A percentile compares a stretch with the other conserved stretches of the same genome.
These are phyloP conservation scores for Parasteatoda tepidariorum DNA, from an alignment of 1,140 invertebrate genomes.

Conservation along the genomic window DNA sequence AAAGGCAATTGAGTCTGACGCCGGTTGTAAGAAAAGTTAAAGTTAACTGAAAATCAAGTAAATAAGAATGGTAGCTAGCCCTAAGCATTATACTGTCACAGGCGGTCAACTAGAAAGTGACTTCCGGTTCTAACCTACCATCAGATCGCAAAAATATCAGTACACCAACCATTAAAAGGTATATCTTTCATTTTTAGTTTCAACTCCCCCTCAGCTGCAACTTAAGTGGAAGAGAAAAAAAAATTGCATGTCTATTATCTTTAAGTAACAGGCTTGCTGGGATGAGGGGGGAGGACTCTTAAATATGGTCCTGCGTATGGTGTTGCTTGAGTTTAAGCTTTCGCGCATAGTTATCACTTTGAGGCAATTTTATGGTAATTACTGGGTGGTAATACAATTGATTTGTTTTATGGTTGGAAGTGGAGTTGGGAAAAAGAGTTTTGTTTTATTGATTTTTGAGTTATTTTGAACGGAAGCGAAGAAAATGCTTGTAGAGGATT, in stretches of 20 bases:
- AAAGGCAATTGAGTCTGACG: not conserved
- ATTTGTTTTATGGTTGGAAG: too few relatives aligned
- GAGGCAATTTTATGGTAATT: slow-evolving; percentile 21
- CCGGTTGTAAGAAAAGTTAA: not conserved
- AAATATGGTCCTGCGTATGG: not conserved
- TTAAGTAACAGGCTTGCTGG: slow-evolving; percentile 5
- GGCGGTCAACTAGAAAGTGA: slow-evolving; percentile 39
- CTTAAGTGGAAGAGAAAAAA: slow-evolving; percentile 3
- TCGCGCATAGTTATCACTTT: slow-evolving; percentile 22
- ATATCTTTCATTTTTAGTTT: slow-evolving; percentile 47
- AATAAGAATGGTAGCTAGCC: not conserved
- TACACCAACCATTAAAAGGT: slow-evolving; percentile 26
- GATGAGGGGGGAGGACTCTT: not conserved
- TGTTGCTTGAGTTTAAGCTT: slow-evolving; percentile 40
- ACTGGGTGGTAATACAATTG: too few relatives aligned
- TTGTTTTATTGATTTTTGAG: too few relatives aligned
- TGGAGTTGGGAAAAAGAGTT: too few relatives aligned
- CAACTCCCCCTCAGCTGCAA: not conserved
- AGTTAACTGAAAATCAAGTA: not conserved
- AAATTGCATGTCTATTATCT: slow-evolving; percentile 15
- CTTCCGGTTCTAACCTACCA: slow-evolving; percentile 53
- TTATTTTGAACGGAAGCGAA: too few relatives aligned
- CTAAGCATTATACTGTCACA: slow-evolving; percentile 21
- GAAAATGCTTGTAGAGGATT: too few relatives aligned
- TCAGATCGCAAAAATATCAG: not conserved